These are phyloP conservation scores for Corythornis cristatus DNA, from an alignment of 2,113 vertebrate species.

Conservation along the genomic window DNA sequence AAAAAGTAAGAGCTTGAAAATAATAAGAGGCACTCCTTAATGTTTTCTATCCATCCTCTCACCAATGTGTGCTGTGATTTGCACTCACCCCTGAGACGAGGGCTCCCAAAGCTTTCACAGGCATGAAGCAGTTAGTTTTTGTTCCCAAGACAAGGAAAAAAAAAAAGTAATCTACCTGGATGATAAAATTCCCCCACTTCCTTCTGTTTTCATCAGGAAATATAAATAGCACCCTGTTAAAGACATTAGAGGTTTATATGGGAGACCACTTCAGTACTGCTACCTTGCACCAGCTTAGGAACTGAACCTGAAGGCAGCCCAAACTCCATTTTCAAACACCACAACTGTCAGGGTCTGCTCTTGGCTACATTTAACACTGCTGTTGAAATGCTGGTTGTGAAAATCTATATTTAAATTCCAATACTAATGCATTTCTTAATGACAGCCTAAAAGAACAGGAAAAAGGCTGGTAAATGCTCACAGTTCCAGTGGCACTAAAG, in stretches of 20 bases:
- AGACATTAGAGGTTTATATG: background rate
- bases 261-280: background rate
- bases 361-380: background rate
- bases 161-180: background rate
- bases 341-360: background rate
- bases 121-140: background rate
- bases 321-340: background rate
- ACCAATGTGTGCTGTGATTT: fast-evolving
- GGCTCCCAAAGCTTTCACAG: background rate
- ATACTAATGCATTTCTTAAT: background rate
- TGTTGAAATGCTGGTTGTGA: background rate
- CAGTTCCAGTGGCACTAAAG: background rate
- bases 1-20: background rate
- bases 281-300: background rate
- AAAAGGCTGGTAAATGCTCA: background rate
- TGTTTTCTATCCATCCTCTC: background rate
- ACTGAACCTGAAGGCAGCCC: background rate
- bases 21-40: background rate
- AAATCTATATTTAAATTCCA: background rate
- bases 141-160: background rate
- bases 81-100: background rate
- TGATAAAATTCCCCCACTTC: background rate
- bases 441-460: background rate
- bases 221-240: background rate
- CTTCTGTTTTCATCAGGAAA: background rate